phyloP scores from a whole-genome alignment of 2,797 vertebrate genomes.

The Acanthurus leucopareius region DNA sequence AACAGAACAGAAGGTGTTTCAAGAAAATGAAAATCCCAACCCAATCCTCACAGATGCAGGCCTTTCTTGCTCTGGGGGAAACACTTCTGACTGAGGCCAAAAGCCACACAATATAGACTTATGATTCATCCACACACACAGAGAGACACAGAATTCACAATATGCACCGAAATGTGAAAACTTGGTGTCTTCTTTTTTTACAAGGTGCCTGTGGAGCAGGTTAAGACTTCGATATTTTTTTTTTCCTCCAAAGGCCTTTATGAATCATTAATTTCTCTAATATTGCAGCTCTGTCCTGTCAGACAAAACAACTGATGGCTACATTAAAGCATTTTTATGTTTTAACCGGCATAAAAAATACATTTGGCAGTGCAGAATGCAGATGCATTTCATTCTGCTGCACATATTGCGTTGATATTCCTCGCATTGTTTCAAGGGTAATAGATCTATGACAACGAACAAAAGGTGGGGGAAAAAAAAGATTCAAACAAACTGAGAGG shows the following conservation, averaged over 20 bases:
- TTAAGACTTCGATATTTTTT: constrained; percentile 56
- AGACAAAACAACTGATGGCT: constrained; percentile 61
- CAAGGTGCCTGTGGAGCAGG: constrained; percentile 55
- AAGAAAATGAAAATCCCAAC: constrained; percentile 88
- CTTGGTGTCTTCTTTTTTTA: constrained; percentile 49
- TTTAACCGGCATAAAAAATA: constrained; percentile 19
- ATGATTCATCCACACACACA: constrained; percentile 78
- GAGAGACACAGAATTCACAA: constrained; percentile 64
- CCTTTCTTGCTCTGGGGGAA: constrained; percentile 79
- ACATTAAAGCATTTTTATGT: constrained; percentile 46
- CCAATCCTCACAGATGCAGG: constrained; percentile 85
- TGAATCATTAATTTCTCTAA: constrained; percentile 76
- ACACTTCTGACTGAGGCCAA: constrained; percentile 84
- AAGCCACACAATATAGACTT: constrained; percentile 82
- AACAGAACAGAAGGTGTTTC: constrained; percentile 88
- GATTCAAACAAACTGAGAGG: neutral
- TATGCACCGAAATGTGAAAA: constrained; percentile 65
- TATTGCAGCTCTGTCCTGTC: constrained; percentile 52
- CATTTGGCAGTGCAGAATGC: constrained; percentile 4
- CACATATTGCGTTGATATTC: constrained; percentile 2
- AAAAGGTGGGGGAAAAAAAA: constrained; percentile 3
- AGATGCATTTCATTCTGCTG: constrained; percentile 7
- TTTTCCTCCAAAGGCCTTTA: constrained; percentile 50
- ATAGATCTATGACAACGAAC: constrained; percentile 1
- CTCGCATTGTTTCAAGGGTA: constrained; percentile 8